Evolutionary conservation across 2,888 invertebrate genomes (phyloP).

Genomic region (Mystacides longicornis): DNA sequence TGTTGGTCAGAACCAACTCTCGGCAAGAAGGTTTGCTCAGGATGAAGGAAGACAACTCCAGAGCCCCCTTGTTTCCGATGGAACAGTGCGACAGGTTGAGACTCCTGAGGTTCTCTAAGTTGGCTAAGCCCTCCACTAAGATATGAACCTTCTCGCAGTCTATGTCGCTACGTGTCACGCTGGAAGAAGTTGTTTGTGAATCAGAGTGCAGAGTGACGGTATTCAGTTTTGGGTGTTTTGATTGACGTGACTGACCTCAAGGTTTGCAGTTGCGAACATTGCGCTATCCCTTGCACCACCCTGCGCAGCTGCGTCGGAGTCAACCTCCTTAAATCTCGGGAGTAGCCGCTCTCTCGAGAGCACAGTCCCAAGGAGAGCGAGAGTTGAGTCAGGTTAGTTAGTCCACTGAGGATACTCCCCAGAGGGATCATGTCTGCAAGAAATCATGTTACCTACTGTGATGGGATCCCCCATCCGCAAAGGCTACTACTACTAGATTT

Average conservation of each 20-base stretch:
- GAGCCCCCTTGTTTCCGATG: slow-evolving; percentile 52
- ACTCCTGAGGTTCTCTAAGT: slow-evolving; percentile 42
- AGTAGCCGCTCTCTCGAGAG: slow-evolving; percentile 37
- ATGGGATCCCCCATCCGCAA: too few species aligned
- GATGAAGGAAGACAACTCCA: slow-evolving; percentile 53
- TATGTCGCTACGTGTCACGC: slow-evolving; percentile 44
- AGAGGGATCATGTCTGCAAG: slow-evolving; percentile 39
- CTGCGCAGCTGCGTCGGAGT: slow-evolving; percentile 45
- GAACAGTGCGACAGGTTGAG: slow-evolving; percentile 60
- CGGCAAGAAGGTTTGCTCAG: slow-evolving; percentile 42
- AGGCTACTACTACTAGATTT: too few species aligned
- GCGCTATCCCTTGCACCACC: slow-evolving; percentile 41
- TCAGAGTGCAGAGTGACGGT: neutral
- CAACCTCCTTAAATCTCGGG: slow-evolving; percentile 45
- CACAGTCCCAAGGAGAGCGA: slow-evolving; percentile 41
- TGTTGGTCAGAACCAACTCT: slow-evolving; percentile 46
- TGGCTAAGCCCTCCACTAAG: slow-evolving; percentile 39
- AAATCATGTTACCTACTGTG: too few species aligned
- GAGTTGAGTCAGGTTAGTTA: slow-evolving; percentile 39
- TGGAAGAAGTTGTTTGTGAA: slow-evolving; percentile 26
- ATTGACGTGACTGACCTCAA: slow-evolving; percentile 40
- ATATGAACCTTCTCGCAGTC: slow-evolving; percentile 43
- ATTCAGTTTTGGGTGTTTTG: neutral
- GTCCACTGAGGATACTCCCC: slow-evolving; percentile 44
- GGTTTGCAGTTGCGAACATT: slow-evolving; percentile 36